Evolutionary conservation across 2,797 vertebrate species (phyloP).

Genomic region (Saxicola maurus): DNA sequence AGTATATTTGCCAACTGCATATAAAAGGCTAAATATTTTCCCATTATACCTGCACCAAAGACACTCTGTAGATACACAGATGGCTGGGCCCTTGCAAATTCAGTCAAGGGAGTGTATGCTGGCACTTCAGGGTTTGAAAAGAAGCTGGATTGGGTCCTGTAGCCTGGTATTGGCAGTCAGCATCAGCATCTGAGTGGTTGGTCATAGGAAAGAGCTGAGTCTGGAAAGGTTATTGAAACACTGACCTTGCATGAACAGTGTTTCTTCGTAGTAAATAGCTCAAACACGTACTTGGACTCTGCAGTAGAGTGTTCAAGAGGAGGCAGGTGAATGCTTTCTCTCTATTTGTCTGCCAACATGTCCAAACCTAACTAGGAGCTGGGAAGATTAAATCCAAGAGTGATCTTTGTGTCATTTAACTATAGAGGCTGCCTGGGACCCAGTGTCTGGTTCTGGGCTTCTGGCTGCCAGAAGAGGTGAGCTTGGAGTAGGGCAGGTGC

Average conservation of each 20-base stretch:
- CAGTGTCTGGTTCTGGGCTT: not conserved
- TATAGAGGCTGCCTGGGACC: not conserved
- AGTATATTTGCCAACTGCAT: not conserved
- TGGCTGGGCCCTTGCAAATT: not conserved
- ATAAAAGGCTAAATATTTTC: constrained; percentile 22
- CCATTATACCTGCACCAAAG: not conserved
- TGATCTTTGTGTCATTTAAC: not conserved
- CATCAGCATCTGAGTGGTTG: not conserved
- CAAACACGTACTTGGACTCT: not conserved
- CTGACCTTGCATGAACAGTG: not conserved
- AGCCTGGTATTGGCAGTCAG: not conserved
- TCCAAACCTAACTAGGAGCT: not conserved
- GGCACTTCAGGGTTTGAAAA: not conserved
- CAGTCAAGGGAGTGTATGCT: not conserved
- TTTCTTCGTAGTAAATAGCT: not conserved
- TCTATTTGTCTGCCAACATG: not conserved
- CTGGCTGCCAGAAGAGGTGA: not conserved
- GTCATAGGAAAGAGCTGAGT: not conserved
- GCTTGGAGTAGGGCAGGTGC: not conserved
- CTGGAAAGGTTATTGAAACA: not conserved
- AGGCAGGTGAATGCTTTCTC: not conserved
- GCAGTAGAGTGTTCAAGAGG: not conserved
- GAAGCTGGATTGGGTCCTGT: not conserved
- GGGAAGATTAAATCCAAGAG: not conserved
- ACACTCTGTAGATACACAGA: not conserved